Percentiles rank a stretch among this genome's conserved stretches.
These are phyloP conservation scores for Brachystomella parvula DNA, from an alignment of 1,140 invertebrate species.

Conservation along the genomic window DNA sequence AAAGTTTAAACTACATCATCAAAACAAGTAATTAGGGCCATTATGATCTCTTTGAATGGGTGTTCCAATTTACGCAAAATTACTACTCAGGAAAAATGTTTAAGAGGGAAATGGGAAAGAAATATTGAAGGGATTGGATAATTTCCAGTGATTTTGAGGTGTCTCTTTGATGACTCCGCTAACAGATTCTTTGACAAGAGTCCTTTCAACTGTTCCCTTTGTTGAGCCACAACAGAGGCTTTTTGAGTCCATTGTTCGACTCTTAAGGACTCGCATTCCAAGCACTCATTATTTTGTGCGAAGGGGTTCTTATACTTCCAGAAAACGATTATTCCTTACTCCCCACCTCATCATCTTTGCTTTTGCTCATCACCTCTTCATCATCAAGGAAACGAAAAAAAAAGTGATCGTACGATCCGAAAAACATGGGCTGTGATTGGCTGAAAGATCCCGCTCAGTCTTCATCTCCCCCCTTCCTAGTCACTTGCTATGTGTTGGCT, in stretches of 20 bases:
- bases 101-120: background rate
- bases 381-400: background rate
- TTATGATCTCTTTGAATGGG: background rate
- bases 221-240: no score
- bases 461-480: background rate
- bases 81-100: background rate
- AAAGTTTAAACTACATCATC: background rate
- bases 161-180: no score
- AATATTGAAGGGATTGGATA: background rate
- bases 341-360: background rate
- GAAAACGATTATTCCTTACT: no score
- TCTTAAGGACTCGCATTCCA: background rate
- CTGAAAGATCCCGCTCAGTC: conserved; percentile 1
- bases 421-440: background rate
- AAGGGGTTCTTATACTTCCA: no score
- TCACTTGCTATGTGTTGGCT: background rate
- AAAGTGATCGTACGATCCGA: background rate
- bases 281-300: background rate
- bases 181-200: background rate
- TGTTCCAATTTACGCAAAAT: background rate
- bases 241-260: background rate
- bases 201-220: background rate
- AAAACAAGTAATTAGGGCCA: background rate
- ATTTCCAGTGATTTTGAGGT: no score
- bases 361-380: background rate